phyloP scores from a whole-genome alignment of 2,888 invertebrate genomes.

The Hypselothyrea guttata region DNA sequence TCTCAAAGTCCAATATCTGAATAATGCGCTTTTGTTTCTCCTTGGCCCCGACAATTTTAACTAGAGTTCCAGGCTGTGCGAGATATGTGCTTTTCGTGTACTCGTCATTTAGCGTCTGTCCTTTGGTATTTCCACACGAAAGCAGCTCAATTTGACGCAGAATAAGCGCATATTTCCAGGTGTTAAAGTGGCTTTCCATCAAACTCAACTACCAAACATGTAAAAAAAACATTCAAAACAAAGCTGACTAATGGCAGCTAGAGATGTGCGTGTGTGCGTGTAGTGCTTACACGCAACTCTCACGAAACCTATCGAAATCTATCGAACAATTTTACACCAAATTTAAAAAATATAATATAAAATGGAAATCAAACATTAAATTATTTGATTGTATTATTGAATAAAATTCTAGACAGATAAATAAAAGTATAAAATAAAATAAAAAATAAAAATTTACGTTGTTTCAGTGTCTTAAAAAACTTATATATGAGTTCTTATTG shows the following conservation, averaged over 20 bases:
- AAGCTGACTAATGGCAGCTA: slow-evolving; percentile 29
- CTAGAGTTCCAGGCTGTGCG: slow-evolving; percentile 59
- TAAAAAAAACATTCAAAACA: slow-evolving; percentile 37
- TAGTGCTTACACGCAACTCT: too few species aligned
- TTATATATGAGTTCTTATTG: too few species aligned
- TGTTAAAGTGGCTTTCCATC: slow-evolving; percentile 39
- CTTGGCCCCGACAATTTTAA: slow-evolving; percentile 62
- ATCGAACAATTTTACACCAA: too few species aligned
- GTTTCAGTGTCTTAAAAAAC: too few species aligned
- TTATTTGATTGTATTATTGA: too few species aligned
- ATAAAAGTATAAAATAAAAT: too few species aligned
- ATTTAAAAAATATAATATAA: too few species aligned
- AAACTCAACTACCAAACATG: slow-evolving; percentile 27
- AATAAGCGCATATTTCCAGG: slow-evolving; percentile 62
- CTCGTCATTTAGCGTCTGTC: slow-evolving; percentile 25
- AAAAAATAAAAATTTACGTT: too few species aligned
- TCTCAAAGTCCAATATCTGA: slow-evolving; percentile 70
- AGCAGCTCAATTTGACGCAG: slow-evolving; percentile 42
- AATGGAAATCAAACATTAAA: too few species aligned
- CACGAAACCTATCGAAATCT: too few species aligned
- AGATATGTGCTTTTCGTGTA: slow-evolving; percentile 19
- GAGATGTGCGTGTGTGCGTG: too few species aligned
- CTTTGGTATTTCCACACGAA: slow-evolving; percentile 39
- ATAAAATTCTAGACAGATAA: too few species aligned
- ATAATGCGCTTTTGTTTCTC: slow-evolving; percentile 60